A percentile compares a stretch with the other conserved stretches of the same genome.
Evolutionary conservation across 2,797 vertebrate genomes (phyloP).

Genomic region (Crocidura indochinensis): DNA sequence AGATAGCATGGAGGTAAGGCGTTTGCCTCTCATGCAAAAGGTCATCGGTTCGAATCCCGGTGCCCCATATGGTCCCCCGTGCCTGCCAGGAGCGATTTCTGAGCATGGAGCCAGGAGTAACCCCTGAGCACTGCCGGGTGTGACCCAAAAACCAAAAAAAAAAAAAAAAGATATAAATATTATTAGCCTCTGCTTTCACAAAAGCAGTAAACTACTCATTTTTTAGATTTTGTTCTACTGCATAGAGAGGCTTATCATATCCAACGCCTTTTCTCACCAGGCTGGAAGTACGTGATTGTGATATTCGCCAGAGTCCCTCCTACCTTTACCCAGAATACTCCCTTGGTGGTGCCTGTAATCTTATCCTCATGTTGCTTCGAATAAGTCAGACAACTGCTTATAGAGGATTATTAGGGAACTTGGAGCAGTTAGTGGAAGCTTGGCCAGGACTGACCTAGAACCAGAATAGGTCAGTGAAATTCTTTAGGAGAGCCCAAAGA

Average conservation of each 20-base stretch:
- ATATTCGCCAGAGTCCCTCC: constrained; percentile 55
- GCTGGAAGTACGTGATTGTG: constrained; percentile 49
- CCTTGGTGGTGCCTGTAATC: constrained; percentile 74
- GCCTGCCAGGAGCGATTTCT: no score
- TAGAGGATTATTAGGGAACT: constrained; percentile 74
- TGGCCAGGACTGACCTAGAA: constrained; percentile 58
- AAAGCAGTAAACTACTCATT: constrained; percentile 17
- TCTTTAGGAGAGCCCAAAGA: constrained; percentile 32
- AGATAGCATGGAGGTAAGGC: no score
- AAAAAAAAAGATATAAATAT: no score
- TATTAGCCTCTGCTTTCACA: constrained; percentile 39
- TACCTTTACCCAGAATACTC: constrained; percentile 70
- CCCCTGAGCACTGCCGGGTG: no score
- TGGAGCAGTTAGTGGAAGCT: constrained; percentile 68
- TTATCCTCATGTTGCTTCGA: constrained; percentile 77
- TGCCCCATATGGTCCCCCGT: no score
- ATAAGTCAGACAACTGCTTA: constrained; percentile 77
- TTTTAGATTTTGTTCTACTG: constrained; percentile 21
- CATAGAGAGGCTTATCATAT: neutral
- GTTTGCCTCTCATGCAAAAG: no score
- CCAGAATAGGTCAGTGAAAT: constrained; percentile 41
- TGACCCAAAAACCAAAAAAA: no score
- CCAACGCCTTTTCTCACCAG: constrained; percentile 29
- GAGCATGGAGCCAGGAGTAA: no score
- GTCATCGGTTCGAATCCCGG: no score